Evolutionary conservation across 2,113 vertebrate genomes (phyloP).

Genomic region (Toxostoma redivivum): DNA sequence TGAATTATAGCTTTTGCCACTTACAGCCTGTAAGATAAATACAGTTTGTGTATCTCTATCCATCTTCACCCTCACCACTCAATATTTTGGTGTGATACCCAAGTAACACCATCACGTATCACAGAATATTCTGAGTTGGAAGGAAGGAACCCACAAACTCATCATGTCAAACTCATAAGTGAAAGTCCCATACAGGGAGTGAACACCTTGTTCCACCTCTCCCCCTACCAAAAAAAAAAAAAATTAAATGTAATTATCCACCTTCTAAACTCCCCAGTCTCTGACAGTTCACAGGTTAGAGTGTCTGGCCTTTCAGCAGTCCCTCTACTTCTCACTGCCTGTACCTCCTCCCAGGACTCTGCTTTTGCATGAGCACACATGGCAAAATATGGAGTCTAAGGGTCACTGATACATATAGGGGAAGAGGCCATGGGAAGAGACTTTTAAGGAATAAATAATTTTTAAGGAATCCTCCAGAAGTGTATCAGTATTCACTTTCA

Average conservation of each 20-base stretch:
- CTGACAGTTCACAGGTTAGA: neutral
- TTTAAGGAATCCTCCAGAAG: neutral
- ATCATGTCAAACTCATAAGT: neutral
- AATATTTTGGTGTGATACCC: neutral
- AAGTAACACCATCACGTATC: neutral
- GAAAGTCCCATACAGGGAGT: neutral
- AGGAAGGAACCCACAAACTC: neutral
- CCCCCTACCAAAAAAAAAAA: neutral
- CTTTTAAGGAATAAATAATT: neutral
- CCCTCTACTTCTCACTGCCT: neutral
- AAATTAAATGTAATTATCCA: neutral
- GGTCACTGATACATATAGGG: neutral
- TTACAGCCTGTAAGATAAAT: neutral
- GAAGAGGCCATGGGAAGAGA: neutral
- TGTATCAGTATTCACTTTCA: neutral
- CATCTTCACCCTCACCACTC: neutral
- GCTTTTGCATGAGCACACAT: rapidly evolving
- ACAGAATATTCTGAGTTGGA: neutral
- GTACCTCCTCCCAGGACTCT: neutral
- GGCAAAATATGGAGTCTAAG: neutral
- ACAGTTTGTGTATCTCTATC: neutral
- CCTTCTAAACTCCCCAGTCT: too few species aligned
- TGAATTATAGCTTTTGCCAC: neutral
- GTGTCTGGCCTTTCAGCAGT: neutral
- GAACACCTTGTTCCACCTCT: neutral